Percentiles rank a stretch among this genome's conserved stretches.
Conservation (phyloP, 2,797 vertebrate genomes). For the Sebastes hopkinsi region DNA sequence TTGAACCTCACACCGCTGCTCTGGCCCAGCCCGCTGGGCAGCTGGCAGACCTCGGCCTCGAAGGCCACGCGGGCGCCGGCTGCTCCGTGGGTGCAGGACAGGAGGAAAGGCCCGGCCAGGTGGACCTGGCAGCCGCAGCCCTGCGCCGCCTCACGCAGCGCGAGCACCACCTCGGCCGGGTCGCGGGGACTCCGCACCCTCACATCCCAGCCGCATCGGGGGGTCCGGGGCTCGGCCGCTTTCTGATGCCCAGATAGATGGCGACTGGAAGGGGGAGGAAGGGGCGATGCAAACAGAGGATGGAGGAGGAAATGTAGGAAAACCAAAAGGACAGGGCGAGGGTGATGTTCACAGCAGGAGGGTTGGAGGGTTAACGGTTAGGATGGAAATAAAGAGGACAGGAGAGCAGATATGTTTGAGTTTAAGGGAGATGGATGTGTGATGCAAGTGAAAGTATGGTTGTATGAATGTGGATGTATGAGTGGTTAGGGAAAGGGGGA, state of each 20-base stretch:
- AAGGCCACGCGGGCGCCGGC: constrained; percentile 88
- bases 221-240: constrained; percentile 92
- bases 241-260: constrained; percentile 96
- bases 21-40: constrained; percentile 84
- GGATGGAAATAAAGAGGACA: background rate
- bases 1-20: constrained; percentile 89
- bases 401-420: background rate
- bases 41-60: constrained; percentile 92
- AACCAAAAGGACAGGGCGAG: background rate
- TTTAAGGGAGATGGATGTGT: background rate
- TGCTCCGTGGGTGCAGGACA: constrained; percentile 90
- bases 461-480: constrained; percentile 19
- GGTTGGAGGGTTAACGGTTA: background rate
- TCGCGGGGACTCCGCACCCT: constrained; percentile 88
- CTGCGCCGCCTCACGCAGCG: constrained; percentile 86
- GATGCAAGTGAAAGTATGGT: background rate
- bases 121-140: constrained; percentile 88
- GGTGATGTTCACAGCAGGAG: background rate
- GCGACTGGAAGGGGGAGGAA: constrained; percentile 80
- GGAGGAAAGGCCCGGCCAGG: constrained; percentile 90
- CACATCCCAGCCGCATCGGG: constrained; percentile 94
- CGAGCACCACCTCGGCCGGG: constrained; percentile 88
- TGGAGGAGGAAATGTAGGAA: background rate
- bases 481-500: constrained; percentile 9
- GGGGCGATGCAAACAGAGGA: background rate